Evolutionary conservation across 1,140 invertebrate genomes (phyloP), one percentile per base, ranked within the genome.

Genomic region (Brachionus rotundiformis): DNA sequence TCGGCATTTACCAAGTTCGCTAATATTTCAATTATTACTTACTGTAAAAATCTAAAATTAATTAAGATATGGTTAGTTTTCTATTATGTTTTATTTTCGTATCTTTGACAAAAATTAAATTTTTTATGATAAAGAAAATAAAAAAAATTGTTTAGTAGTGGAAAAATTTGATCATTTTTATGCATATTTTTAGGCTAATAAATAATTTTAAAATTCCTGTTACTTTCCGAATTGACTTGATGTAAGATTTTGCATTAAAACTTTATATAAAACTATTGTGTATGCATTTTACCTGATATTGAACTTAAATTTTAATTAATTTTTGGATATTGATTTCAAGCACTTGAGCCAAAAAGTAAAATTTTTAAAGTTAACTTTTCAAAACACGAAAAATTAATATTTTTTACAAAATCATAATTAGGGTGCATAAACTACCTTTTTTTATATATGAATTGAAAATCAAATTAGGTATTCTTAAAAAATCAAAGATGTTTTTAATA

Each of bases 101-200:
- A 54, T 54, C 19, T n/a, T 19, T 54, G 47, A 54, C 47, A 54
- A 54, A 54, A 54, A 54, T 25, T 54, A 54, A 54, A 54, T 54
- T 54, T 54, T 54, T 54, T 54, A 54, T 54, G 47, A 54, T 54
- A 54, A 54, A 54, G 13, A 10, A 54, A 54, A 54, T 47, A 49
- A 49, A 49, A 54, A 54, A 49, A 19, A 16, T 49, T 16, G 47
- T 5, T 49, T 49, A 49, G 5, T 16, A n/a, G 6, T 49, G 16
- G 16, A 49, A 49, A 49, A 54, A 54, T 19, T 19, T 16, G 4
- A 19, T 54, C 47, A 54, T 54, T 7, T 54, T 54, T 54, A 54
- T 54, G 47, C 47, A 54, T 16, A 7, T 54, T 41, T 41, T 41
- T 41, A 41, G 39, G n/a, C 10, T 11, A 11, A 41, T 2, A 41